Evolutionary conservation across 2,888 invertebrate species (phyloP).

Genomic region (Chymomyza procnemis): DNA sequence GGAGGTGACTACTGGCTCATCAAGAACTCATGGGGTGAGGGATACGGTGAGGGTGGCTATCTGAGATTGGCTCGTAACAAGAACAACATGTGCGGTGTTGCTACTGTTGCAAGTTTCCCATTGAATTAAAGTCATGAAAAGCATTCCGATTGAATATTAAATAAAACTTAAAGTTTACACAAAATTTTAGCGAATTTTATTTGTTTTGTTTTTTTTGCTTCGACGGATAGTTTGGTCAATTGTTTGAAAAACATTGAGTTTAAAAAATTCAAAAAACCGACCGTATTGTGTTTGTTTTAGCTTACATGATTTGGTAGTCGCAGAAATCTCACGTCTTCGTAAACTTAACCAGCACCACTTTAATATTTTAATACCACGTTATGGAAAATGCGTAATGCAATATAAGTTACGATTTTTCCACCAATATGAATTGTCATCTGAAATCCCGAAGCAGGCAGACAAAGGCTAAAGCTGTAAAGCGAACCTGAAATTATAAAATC

Average conservation of each 20-base stretch:
- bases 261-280: too few relatives aligned
- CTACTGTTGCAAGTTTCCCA: background rate
- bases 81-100: background rate
- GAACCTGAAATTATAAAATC: constrained; percentile 26
- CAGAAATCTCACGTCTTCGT: too few relatives aligned
- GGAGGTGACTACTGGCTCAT: constrained; percentile 88
- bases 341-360: too few relatives aligned
- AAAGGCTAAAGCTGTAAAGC: background rate
- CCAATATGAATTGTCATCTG: background rate
- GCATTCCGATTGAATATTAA: background rate
- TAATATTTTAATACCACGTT: too few relatives aligned
- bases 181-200: background rate
- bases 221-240: too few relatives aligned
- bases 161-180: too few relatives aligned
- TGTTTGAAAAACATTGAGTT: too few relatives aligned
- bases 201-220: too few relatives aligned
- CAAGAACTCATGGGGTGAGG: constrained; percentile 96
- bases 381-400: background rate
- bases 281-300: too few relatives aligned
- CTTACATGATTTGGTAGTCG: too few relatives aligned
- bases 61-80: constrained; percentile 86
- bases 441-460: background rate
- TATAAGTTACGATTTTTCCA: background rate
- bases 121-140: background rate
- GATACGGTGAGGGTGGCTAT: constrained; percentile 97